Percentiles rank a stretch among this genome's conserved stretches.
Conservation (phyloP, 2,113 vertebrate species). For the Aleadryas rufinucha region DNA sequence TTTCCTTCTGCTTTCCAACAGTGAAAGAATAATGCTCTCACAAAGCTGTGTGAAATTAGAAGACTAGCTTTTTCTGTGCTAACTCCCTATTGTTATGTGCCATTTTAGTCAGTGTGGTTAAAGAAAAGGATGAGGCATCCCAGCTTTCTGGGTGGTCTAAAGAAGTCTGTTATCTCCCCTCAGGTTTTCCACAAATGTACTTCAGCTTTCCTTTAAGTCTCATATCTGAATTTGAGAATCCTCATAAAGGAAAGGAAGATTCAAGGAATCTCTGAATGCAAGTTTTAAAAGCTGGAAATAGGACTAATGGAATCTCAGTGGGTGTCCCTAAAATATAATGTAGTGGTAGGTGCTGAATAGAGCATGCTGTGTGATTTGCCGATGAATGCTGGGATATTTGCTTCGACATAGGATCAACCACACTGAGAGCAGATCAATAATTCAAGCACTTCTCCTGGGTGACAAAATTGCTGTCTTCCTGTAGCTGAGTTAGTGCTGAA, state of each 20-base stretch:
- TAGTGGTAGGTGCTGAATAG: background rate
- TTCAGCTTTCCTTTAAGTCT: background rate
- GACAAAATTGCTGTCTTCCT: background rate
- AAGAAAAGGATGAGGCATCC: background rate
- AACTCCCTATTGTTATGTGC: background rate
- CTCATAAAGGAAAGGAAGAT: background rate
- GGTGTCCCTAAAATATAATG: background rate
- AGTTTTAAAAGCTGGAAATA: background rate
- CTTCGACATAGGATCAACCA: background rate
- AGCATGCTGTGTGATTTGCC: background rate
- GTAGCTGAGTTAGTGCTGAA: background rate
- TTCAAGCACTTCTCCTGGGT: background rate
- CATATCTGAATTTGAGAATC: background rate
- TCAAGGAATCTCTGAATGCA: background rate
- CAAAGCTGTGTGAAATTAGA: slow-evolving; percentile 1
- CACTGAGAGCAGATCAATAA: background rate
- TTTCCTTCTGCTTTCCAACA: slow-evolving; percentile 7
- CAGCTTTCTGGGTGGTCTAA: background rate
- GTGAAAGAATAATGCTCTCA: background rate
- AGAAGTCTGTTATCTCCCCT: background rate
- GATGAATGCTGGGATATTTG: background rate
- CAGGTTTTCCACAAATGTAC: background rate
- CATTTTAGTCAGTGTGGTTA: background rate
- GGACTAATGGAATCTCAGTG: background rate
- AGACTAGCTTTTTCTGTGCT: background rate